phyloP scores from a whole-genome alignment of 2,797 vertebrate species.

The Cryptoblepharus egeriae region DNA sequence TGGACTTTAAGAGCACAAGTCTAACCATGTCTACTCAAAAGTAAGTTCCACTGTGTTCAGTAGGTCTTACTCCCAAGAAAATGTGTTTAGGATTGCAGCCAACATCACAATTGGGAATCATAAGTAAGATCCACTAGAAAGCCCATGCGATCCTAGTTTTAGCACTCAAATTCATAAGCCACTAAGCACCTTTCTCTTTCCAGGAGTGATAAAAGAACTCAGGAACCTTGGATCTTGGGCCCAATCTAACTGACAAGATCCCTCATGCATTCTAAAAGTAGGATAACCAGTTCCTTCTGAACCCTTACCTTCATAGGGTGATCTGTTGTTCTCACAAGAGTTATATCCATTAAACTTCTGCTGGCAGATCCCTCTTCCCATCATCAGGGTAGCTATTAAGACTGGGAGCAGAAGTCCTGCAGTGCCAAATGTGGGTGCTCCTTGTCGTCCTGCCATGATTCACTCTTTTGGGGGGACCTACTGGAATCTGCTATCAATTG shows the following conservation, averaged over 20 bases:
- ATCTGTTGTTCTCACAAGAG: neutral
- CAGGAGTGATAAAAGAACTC: neutral
- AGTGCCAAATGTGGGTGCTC: neutral
- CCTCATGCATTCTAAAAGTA: neutral
- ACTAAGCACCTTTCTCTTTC: no score
- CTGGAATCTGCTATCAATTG: neutral
- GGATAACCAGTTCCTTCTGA: neutral
- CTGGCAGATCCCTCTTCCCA: neutral
- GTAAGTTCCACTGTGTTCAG: no score
- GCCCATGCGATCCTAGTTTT: neutral
- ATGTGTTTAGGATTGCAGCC: no score
- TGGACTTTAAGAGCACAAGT: no score
- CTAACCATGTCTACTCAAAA: no score
- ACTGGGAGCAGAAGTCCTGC: neutral
- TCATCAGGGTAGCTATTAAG: neutral
- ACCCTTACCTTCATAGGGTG: conserved; percentile 10
- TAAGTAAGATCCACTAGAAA: neutral
- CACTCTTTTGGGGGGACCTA: neutral
- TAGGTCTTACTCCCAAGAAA: no score
- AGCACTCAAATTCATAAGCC: neutral
- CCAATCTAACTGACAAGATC: neutral
- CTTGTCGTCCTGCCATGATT: neutral
- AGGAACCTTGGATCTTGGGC: neutral
- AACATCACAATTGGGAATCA: no score
- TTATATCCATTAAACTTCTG: conserved; percentile 16